Conservation (phyloP, 1,140 invertebrate genomes). For the Calephelis nemesis region DNA sequence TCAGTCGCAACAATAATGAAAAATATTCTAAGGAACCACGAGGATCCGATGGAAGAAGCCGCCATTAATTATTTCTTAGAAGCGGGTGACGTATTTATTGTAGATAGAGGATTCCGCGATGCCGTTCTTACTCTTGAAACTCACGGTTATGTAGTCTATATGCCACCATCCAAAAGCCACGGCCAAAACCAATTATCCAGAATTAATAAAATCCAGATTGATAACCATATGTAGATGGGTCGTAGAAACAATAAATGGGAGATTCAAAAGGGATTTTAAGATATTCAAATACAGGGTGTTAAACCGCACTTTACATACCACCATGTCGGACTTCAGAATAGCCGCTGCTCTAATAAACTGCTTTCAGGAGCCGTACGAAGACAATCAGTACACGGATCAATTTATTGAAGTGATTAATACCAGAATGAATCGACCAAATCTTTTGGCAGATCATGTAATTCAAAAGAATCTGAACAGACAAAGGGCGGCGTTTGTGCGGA, state of each 20-base stretch:
- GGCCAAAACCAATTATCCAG: slow-evolving; percentile 15
- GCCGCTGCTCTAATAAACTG: slow-evolving; percentile 11
- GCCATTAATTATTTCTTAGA: slow-evolving; percentile 3
- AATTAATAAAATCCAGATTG: slow-evolving; percentile 9
- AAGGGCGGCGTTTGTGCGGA: slow-evolving; percentile 11
- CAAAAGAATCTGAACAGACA: slow-evolving; percentile 15
- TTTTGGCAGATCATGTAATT: slow-evolving; percentile 15
- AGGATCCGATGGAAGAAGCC: background rate
- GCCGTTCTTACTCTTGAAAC: slow-evolving; percentile 17
- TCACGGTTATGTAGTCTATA: slow-evolving; percentile 13
- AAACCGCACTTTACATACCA: slow-evolving; percentile 10
- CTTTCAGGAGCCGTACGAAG: slow-evolving; percentile 20
- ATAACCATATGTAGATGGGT: slow-evolving; percentile 14
- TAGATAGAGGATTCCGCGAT: slow-evolving; percentile 18
- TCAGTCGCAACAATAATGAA: slow-evolving; percentile 6
- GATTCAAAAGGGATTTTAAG: slow-evolving; percentile 8
- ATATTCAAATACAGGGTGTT: slow-evolving; percentile 11
- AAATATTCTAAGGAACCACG: background rate
- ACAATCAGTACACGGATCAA: slow-evolving; percentile 11
- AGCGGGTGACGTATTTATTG: slow-evolving; percentile 6
- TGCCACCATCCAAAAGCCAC: slow-evolving; percentile 14
- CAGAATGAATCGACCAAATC: slow-evolving; percentile 17
- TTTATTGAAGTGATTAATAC: slow-evolving; percentile 14
- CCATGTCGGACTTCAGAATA: slow-evolving; percentile 14
- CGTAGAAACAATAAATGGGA: slow-evolving; percentile 5